Evolutionary conservation across 1,140 invertebrate genomes (phyloP), one percentile per base, ranked within the genome.

Genomic region (Achatina immaculata): DNA sequence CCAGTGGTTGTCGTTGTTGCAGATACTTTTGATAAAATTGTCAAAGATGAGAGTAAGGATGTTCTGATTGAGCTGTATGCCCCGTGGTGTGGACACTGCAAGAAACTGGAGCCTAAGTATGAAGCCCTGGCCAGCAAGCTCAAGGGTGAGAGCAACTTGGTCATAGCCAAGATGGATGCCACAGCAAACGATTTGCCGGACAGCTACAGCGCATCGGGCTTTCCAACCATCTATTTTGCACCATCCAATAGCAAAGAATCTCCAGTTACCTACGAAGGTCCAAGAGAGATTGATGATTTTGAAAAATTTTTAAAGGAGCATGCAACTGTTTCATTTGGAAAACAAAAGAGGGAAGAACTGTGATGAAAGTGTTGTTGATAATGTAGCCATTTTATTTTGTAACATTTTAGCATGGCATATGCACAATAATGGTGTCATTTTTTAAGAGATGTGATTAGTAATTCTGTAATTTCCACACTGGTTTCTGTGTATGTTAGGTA

Each of bases 31-130:
- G 95, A 99, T 87, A 95, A 99, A 78, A 92, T 99, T 68, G 96
- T 99, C 0, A 95, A 93, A 0, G 95, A 99, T 88, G 95, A 95
- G 85, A 95, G 92, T 24, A 96, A 98, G 88, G 98, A 99, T 91
- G 96, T 96, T 0, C 92, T 99, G 2, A 94, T 99, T 83, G 98
- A 99, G 91, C 98, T 99, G 91, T 99, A 99, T 92, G 97, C 97
- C 40, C 97, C 97, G 0, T 99, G 97, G 97, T 99, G 98, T 90
- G 98, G 98, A 81, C 98, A 99, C 89, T 99, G 98, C 93, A 99
- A 90, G 92, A 97, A 97, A 90, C 92, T 99, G n/a, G 94, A 96
- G 48, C 98, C 98, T 36, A 93, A 95, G n/a, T 99, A 94, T 91
- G 96, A 99, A 83, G 97, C 99, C 90, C 92, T 99, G 31, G 98